Percentiles rank a stretch among this genome's conserved stretches.
These are phyloP conservation scores for Globodera ellingtonae DNA, from an alignment of 1,140 invertebrate genomes.

Conservation along the genomic window DNA sequence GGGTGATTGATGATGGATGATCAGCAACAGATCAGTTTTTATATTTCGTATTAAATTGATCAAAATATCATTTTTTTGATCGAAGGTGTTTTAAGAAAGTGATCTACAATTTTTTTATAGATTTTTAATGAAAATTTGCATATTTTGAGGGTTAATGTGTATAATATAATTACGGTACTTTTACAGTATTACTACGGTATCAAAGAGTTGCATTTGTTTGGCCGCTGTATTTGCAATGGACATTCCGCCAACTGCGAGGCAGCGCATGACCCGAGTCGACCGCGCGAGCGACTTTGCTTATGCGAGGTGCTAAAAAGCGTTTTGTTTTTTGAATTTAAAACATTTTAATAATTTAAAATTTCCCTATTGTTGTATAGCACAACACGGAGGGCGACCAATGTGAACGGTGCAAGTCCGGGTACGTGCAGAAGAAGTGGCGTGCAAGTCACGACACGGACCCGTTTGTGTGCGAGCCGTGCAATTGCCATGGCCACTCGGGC, in stretches of 20 bases:
- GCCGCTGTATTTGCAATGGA: slow-evolving; percentile 96
- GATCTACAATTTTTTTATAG: too few relatives aligned
- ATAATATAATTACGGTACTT: neutral
- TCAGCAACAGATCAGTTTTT: too few relatives aligned
- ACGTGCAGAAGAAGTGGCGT: slow-evolving; percentile 79
- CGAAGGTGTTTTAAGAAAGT: too few relatives aligned
- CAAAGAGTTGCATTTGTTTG: slow-evolving; percentile 96
- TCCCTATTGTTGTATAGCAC: slow-evolving; percentile 68
- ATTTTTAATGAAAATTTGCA: too few relatives aligned
- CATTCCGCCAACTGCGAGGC: slow-evolving; percentile 89
- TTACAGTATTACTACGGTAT: slow-evolving; percentile 89
- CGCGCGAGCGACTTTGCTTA: slow-evolving; percentile 80
- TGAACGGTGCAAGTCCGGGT: slow-evolving; percentile 79
- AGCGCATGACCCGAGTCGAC: slow-evolving; percentile 76
- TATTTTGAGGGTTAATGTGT: too few relatives aligned
- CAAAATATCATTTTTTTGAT: too few relatives aligned
- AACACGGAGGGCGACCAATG: slow-evolving; percentile 95
- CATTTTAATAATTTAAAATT: too few relatives aligned
- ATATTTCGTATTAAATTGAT: too few relatives aligned
- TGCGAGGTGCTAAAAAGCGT: slow-evolving; percentile 72
- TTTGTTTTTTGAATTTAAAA: too few relatives aligned
- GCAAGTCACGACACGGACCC: slow-evolving; percentile 66
- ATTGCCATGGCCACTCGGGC: slow-evolving; percentile 89
- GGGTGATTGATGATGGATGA: too few relatives aligned
- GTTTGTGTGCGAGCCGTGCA: slow-evolving; percentile 75